These are phyloP conservation scores for Lutraria lutraria DNA, from an alignment of 2,888 invertebrate species.

Conservation along the genomic window DNA sequence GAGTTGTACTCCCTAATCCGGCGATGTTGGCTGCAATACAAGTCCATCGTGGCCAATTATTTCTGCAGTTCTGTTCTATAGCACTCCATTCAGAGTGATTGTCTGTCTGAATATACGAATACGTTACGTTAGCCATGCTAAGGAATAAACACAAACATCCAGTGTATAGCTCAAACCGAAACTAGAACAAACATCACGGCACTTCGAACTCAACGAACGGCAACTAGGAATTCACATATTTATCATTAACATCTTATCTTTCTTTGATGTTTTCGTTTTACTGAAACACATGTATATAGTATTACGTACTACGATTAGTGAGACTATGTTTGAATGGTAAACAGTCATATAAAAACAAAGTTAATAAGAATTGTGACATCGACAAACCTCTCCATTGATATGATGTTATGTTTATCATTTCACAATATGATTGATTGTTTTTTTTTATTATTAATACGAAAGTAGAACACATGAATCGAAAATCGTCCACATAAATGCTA, in stretches of 20 bases:
- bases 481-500: too few species aligned
- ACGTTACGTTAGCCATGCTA: neutral
- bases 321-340: too few species aligned
- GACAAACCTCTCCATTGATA: too few species aligned
- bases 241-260: neutral
- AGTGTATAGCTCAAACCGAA: neutral
- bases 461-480: too few species aligned
- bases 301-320: too few species aligned
- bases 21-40: constrained; percentile 71
- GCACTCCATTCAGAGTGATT: constrained; percentile 25
- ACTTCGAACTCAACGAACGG: neutral
- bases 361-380: too few species aligned
- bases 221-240: neutral
- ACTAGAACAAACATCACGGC: neutral
- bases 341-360: too few species aligned
- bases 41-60: constrained; percentile 71
- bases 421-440: too few species aligned
- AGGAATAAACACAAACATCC: neutral
- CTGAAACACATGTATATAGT: too few species aligned
- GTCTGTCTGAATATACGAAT: neutral
- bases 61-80: constrained; percentile 72
- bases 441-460: too few species aligned
- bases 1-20: constrained; percentile 71
- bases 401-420: too few species aligned
- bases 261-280: neutral